Percentiles rank a stretch among this genome's conserved stretches.
Conservation (phyloP, 2,113 vertebrate genomes). For the Coracopsis vasa region DNA sequence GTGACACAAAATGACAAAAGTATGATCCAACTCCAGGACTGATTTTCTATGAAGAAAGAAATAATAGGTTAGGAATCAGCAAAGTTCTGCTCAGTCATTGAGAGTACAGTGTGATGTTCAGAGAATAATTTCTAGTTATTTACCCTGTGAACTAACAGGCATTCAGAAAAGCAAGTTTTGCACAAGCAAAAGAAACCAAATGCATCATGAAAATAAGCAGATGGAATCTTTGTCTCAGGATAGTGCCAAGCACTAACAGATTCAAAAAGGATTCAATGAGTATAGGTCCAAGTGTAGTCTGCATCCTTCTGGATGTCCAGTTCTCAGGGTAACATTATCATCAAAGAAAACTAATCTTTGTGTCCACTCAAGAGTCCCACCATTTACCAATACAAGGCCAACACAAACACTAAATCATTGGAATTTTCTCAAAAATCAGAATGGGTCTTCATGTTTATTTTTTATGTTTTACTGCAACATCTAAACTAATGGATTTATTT, state of each 20-base stretch:
- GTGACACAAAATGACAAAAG: not conserved
- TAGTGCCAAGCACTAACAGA: not conserved
- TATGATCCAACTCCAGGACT: not conserved
- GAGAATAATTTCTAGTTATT: not conserved
- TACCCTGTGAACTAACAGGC: not conserved
- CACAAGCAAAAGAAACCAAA: not conserved
- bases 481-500: not conserved
- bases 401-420: not conserved
- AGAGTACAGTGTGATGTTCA: not conserved
- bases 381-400: not conserved
- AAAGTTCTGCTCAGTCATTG: not conserved
- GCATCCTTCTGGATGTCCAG: not conserved
- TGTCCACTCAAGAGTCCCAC: no score
- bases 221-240: not conserved
- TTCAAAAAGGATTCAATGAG: not conserved
- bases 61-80: not conserved
- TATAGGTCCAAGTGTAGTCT: not conserved
- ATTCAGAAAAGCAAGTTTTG: not conserved
- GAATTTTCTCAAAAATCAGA: not conserved
- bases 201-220: fast-evolving
- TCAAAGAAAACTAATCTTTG: not conserved
- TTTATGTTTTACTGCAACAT: not conserved
- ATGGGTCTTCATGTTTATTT: not conserved
- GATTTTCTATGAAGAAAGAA: not conserved
- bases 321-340: not conserved